Conservation (phyloP, 2,888 invertebrate species). For the Leptura quadrifasciata region DNA sequence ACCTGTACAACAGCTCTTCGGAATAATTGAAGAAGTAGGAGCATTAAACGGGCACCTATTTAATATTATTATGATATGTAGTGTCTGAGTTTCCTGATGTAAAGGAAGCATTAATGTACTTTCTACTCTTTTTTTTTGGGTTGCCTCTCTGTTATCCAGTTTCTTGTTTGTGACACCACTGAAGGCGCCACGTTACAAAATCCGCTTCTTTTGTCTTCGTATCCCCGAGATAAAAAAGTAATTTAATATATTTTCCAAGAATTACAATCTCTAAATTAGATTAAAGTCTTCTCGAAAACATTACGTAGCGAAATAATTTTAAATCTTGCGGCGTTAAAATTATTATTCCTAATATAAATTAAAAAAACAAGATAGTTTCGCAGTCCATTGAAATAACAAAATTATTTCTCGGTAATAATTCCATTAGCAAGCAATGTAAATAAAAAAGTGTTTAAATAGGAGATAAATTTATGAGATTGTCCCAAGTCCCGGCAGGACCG, state of each 20-base stretch:
- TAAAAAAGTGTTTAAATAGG: slow-evolving; percentile 25
- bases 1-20: too few relatives aligned
- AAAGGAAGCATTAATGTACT: too few relatives aligned
- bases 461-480: slow-evolving; percentile 8
- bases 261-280: slow-evolving; percentile 33
- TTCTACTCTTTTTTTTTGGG: too few relatives aligned
- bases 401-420: slow-evolving; percentile 25
- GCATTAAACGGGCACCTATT: too few relatives aligned
- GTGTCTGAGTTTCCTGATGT: too few relatives aligned
- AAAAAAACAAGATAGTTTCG: slow-evolving; percentile 26
- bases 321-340: not conserved
- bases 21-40: too few relatives aligned
- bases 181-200: not conserved
- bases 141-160: too few relatives aligned
- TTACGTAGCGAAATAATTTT: slow-evolving; percentile 30
- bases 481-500: not conserved
- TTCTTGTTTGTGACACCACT: not conserved
- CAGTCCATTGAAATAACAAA: slow-evolving; percentile 4
- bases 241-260: slow-evolving; percentile 19
- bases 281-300: slow-evolving; percentile 37
- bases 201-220: slow-evolving; percentile 8
- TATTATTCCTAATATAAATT: slow-evolving; percentile 11
- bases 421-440: slow-evolving; percentile 17
- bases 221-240: slow-evolving; percentile 24
- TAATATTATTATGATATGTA: too few relatives aligned